These are phyloP conservation scores for Cyprinodon variegatus DNA, from an alignment of 2,113 vertebrate species.

Conservation along the genomic window DNA sequence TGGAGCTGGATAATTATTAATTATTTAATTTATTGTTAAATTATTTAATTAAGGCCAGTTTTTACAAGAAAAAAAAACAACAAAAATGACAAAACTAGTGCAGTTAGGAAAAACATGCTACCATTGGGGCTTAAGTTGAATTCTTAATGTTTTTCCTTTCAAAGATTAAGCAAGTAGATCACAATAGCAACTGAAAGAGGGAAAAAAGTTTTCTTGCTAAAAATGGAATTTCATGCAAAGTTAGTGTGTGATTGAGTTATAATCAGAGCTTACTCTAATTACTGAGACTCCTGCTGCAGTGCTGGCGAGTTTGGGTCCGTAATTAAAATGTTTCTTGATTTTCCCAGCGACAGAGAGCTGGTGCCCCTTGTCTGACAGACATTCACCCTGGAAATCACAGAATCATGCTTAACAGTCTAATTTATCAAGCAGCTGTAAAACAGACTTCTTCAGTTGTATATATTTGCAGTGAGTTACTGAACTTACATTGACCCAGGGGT, in stretches of 20 bases:
- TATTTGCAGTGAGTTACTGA: constrained; percentile 2
- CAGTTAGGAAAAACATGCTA: background rate
- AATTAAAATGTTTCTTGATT: constrained; percentile 98
- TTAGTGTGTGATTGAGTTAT: background rate
- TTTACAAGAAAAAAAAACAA: background rate
- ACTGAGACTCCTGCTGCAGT: constrained; percentile 94
- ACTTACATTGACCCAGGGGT: constrained; percentile 98
- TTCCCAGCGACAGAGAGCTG: constrained; percentile 95
- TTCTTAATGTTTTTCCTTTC: background rate
- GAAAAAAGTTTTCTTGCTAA: background rate
- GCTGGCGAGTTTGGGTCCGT: constrained; percentile 87
- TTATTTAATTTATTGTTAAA: background rate
- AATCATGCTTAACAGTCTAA: constrained; percentile 9
- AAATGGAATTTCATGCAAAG: constrained; percentile 21
- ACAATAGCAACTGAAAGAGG: background rate
- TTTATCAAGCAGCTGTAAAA: background rate
- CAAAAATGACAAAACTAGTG: constrained; percentile 2
- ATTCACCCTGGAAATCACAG: constrained; percentile 85
- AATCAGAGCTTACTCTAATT: constrained; percentile 89
- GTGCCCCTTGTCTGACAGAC: constrained; percentile 87
- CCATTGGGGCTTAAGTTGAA: background rate
- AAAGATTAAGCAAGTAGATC: constrained; percentile 1
- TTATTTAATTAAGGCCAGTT: too few species aligned
- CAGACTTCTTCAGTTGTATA: background rate
- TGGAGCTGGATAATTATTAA: background rate